These are phyloP conservation scores for Neodiprion fabricii DNA, from an alignment of 1,140 invertebrate species.

Conservation along the genomic window DNA sequence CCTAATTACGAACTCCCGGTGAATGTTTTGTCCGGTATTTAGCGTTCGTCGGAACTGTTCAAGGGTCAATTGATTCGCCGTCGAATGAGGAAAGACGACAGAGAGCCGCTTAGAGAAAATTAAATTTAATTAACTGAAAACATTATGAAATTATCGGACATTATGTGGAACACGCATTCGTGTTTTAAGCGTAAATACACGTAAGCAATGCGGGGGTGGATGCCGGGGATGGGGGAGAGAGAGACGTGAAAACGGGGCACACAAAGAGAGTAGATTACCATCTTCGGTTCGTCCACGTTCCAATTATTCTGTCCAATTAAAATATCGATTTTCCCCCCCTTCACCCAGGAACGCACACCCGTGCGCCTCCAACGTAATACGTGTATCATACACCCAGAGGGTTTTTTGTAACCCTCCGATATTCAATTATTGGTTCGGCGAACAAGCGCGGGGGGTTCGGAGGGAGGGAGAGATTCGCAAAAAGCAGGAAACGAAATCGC, in stretches of 20 bases:
- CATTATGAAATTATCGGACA: constrained; percentile 40
- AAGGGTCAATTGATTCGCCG: constrained; percentile 33
- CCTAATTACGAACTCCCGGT: constrained; percentile 36
- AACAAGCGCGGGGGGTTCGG: neutral
- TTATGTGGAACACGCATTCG: constrained; percentile 29
- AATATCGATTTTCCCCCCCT: constrained; percentile 58
- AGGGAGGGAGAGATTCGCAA: constrained; percentile 31
- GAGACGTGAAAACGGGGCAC: constrained; percentile 42
- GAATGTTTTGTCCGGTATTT: constrained; percentile 33
- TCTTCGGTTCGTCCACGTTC: constrained; percentile 59
- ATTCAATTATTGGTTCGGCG: constrained; percentile 52
- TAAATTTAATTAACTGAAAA: constrained; percentile 51
- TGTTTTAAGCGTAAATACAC: neutral
- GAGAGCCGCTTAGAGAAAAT: constrained; percentile 38
- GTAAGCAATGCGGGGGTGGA: constrained; percentile 1
- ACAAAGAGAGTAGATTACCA: constrained; percentile 49
- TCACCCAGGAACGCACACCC: constrained; percentile 18
- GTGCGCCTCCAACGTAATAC: no score
- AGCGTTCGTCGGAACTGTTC: neutral
- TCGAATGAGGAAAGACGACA: constrained; percentile 27
- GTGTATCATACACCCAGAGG: neutral
- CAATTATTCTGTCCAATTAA: constrained; percentile 64
- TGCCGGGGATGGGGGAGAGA: constrained; percentile 17
- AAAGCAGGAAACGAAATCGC: constrained; percentile 40
- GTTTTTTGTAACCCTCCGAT: constrained; percentile 29